phyloP scores from a whole-genome alignment of 2,113 vertebrate genomes.

The Pelodiscus sinensis region DNA sequence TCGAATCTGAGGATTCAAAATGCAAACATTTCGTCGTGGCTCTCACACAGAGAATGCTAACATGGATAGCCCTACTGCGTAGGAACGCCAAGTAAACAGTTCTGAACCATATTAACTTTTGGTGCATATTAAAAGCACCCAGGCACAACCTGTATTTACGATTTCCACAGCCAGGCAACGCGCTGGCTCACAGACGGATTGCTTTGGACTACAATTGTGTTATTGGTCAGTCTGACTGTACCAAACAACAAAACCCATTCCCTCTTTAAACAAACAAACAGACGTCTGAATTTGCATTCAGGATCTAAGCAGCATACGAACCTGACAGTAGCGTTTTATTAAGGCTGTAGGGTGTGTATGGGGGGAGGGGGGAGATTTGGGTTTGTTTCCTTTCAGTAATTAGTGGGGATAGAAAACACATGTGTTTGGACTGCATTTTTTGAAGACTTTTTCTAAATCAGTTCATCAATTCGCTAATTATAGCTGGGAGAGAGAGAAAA shows the following conservation, averaged over 20 bases:
- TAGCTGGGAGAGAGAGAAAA: background rate
- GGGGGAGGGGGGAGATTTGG: background rate
- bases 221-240: background rate
- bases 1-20: background rate
- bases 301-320: background rate
- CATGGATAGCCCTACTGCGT: background rate
- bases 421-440: slow-evolving; percentile 51
- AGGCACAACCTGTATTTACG: background rate
- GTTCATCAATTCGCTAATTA: slow-evolving; percentile 74
- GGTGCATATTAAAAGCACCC: background rate
- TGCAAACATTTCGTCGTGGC: background rate
- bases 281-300: background rate
- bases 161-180: background rate
- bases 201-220: background rate
- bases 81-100: background rate
- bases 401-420: slow-evolving; percentile 65
- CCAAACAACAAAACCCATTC: background rate
- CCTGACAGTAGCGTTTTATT: background rate
- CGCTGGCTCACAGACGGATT: background rate
- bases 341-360: background rate
- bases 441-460: slow-evolving; percentile 51
- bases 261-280: background rate
- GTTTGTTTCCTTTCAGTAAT: slow-evolving; percentile 63
- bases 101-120: background rate
- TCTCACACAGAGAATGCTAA: background rate